Evolutionary conservation across 2,888 invertebrate genomes (phyloP).

Genomic region (Marasmarcha lunaedactyla): DNA sequence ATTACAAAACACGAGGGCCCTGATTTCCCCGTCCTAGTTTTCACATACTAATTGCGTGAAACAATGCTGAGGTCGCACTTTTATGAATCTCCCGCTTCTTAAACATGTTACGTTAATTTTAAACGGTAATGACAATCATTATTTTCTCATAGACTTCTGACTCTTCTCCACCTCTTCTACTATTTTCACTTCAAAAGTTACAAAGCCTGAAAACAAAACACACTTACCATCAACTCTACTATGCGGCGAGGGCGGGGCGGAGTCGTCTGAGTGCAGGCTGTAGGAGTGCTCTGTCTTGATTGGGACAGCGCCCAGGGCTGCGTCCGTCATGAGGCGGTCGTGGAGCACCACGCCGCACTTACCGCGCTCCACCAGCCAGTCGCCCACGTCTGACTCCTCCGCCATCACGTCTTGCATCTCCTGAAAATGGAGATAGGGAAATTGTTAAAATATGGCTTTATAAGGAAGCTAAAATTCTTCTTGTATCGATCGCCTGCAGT

Average conservation of each 20-base stretch:
- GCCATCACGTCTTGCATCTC: conserved; percentile 75
- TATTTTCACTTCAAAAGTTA: too few relatives aligned
- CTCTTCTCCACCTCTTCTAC: too few relatives aligned
- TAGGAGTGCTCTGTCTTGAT: conserved; percentile 95
- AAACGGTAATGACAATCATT: too few relatives aligned
- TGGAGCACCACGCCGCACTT: conserved; percentile 83
- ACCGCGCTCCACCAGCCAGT: conserved; percentile 78
- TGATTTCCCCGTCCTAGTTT: too few relatives aligned
- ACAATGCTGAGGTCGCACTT: too few relatives aligned
- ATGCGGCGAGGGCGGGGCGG: conserved; percentile 79
- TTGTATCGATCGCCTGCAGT: too few relatives aligned
- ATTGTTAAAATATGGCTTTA: neutral
- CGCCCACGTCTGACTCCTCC: conserved; percentile 75
- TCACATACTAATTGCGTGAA: too few relatives aligned
- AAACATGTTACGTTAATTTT: too few relatives aligned
- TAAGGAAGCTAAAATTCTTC: neutral
- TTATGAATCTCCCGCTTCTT: too few relatives aligned
- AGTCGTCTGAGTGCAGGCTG: conserved; percentile 81
- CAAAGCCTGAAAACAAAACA: conserved; percentile 24
- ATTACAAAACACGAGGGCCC: too few relatives aligned
- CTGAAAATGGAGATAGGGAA: conserved; percentile 45
- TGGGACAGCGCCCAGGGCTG: conserved; percentile 82
- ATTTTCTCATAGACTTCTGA: too few relatives aligned
- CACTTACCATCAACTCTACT: conserved; percentile 82
- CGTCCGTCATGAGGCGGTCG: conserved; percentile 91